A percentile compares a stretch with the other conserved stretches of the same genome.
These are phyloP conservation scores for Hybognathus amarus DNA, from an alignment of 2,797 vertebrate species.

Conservation along the genomic window DNA sequence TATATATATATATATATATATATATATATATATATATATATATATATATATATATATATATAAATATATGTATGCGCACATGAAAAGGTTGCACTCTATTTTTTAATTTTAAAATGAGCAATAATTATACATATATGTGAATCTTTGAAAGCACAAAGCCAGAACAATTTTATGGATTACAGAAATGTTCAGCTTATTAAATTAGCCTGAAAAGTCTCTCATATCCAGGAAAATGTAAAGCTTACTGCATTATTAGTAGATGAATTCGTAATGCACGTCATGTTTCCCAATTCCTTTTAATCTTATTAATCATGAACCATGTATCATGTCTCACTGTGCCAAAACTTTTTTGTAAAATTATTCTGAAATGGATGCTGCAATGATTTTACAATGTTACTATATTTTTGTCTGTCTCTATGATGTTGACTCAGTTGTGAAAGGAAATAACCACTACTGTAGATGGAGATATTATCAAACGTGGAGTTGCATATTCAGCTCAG, in stretches of 20 bases:
- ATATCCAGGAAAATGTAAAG: not conserved
- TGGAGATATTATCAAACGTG: slow-evolving; percentile 1
- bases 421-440: not conserved
- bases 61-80: too few species aligned
- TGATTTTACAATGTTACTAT: not conserved
- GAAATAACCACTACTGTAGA: slow-evolving; percentile 25
- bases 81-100: too few species aligned
- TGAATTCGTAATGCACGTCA: not conserved
- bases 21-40: too few species aligned
- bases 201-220: not conserved
- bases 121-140: not conserved
- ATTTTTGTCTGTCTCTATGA: not conserved
- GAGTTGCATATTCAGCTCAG: not conserved
- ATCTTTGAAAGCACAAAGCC: not conserved
- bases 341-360: not conserved
- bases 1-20: too few species aligned
- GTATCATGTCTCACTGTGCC: not conserved
- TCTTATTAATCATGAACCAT: not conserved
- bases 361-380: not conserved
- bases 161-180: not conserved
- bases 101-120: rapidly evolving
- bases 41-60: too few species aligned
- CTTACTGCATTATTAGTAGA: too few species aligned
- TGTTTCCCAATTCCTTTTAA: not conserved
- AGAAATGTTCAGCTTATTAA: not conserved